A percentile compares a stretch with the other conserved stretches of the same genome.
phyloP scores from a whole-genome alignment of 2,797 vertebrate species.

The Tadarida brasiliensis region DNA sequence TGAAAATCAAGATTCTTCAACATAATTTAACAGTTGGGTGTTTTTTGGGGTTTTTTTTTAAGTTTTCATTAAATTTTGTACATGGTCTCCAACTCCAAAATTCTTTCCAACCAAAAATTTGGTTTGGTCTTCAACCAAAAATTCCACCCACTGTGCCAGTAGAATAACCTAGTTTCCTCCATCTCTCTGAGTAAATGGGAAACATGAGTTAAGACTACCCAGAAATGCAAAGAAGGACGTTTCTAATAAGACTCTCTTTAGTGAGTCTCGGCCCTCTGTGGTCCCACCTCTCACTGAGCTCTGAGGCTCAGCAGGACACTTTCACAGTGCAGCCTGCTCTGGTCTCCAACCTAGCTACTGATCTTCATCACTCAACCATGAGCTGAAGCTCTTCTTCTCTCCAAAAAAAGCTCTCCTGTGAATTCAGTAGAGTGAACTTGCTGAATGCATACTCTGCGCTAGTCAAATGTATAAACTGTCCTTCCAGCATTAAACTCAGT shows the following conservation, averaged over 20 bases:
- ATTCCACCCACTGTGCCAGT: not conserved
- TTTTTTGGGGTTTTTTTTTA: not conserved
- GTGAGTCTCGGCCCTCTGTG: not conserved
- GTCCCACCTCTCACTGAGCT: not conserved
- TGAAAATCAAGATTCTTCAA: not conserved
- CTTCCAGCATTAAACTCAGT: not conserved
- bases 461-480: not conserved
- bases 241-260: not conserved
- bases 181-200: not conserved
- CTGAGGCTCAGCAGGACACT: not conserved
- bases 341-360: not conserved
- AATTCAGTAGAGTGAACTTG: no score
- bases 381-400: not conserved
- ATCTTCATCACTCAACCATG: not conserved
- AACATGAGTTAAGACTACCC: not conserved
- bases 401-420: not conserved
- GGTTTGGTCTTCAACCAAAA: not conserved
- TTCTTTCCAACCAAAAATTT: not conserved
- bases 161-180: not conserved
- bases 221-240: not conserved
- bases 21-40: not conserved
- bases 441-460: not conserved
- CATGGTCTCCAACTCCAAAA: not conserved
- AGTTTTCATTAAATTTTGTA: not conserved
- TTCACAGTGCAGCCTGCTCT: not conserved